phyloP scores from a whole-genome alignment of 2,888 invertebrate species.

The Nezara viridula region DNA sequence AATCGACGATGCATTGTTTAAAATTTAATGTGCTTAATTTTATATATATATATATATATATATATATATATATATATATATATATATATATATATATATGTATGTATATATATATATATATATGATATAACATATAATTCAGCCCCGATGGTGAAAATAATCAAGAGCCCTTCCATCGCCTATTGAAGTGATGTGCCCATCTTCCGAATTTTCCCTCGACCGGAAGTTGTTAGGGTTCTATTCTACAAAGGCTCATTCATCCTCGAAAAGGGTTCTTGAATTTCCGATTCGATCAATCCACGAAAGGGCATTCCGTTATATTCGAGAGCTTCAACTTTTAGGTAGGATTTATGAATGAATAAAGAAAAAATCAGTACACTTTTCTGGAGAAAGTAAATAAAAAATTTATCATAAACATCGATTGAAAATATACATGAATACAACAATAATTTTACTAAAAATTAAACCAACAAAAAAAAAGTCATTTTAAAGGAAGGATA shows the following conservation, averaged over 20 bases:
- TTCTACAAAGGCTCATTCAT: conserved; percentile 7
- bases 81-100: too few species aligned
- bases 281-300: background rate
- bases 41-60: too few species aligned
- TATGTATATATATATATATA: too few species aligned
- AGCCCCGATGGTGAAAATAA: too few species aligned
- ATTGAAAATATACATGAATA: too few species aligned
- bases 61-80: too few species aligned
- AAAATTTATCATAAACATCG: background rate
- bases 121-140: too few species aligned
- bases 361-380: background rate
- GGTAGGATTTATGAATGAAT: background rate
- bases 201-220: background rate
- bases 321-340: background rate
- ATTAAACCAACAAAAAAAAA: too few species aligned
- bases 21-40: too few species aligned
- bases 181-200: background rate
- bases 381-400: background rate
- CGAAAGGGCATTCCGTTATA: background rate
- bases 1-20: too few species aligned
- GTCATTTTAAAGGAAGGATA: too few species aligned
- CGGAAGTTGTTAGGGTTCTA: conserved; percentile 5
- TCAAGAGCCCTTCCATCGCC: background rate
- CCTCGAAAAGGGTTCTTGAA: conserved; percentile 3
- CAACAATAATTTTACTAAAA: too few species aligned